These are phyloP conservation scores for Diglossa brunneiventris DNA, from an alignment of 2,113 vertebrate genomes.

Conservation along the genomic window DNA sequence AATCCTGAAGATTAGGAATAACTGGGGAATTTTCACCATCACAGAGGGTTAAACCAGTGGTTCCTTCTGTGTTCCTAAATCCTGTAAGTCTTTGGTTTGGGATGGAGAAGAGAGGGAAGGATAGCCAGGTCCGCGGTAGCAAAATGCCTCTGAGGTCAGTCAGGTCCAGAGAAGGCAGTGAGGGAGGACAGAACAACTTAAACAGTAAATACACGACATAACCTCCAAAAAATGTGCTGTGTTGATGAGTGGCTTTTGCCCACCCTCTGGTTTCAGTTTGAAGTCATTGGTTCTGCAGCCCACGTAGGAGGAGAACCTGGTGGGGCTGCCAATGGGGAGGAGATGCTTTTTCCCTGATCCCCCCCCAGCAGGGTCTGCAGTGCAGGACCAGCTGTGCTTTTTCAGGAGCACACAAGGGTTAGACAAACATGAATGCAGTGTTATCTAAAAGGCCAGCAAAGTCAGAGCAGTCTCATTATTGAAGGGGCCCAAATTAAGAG, in stretches of 20 bases:
- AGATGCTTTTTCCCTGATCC: not conserved
- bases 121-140: not conserved
- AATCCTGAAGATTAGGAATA: not conserved
- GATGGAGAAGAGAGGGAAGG: not conserved
- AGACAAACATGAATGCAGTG: fast-evolving
- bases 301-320: not conserved
- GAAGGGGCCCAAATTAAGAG: not conserved
- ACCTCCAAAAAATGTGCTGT: not conserved
- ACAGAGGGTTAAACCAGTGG: not conserved
- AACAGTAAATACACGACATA: not conserved
- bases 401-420: not conserved
- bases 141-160: not conserved
- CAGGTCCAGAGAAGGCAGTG: not conserved
- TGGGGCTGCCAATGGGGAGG: not conserved
- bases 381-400: not conserved
- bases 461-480: not conserved
- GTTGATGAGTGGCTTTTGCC: not conserved
- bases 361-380: not conserved
- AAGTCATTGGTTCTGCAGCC: not conserved
- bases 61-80: not conserved
- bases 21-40: not conserved
- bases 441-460: not conserved
- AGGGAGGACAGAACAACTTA: not conserved
- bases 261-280: not conserved
- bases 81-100: not conserved